phyloP scores from a whole-genome alignment of 2,888 invertebrate genomes.

The Sphaerophoria rueppellii region DNA sequence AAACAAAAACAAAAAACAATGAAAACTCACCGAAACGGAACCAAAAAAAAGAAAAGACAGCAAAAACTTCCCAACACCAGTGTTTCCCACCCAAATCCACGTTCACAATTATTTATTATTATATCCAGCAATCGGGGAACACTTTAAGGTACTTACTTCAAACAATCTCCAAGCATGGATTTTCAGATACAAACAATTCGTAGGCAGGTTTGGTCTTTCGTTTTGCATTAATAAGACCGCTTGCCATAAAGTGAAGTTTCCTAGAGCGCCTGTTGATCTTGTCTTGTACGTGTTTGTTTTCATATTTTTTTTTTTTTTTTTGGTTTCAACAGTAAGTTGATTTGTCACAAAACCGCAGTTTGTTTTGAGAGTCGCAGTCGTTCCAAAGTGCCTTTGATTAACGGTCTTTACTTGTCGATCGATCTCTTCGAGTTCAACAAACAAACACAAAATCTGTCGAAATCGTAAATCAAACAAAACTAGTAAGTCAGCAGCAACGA shows the following conservation, averaged over 20 bases:
- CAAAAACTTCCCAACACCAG: slow-evolving; percentile 63
- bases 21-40: slow-evolving; percentile 60
- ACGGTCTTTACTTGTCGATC: slow-evolving; percentile 21
- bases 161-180: slow-evolving; percentile 59
- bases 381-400: slow-evolving; percentile 51
- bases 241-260: slow-evolving; percentile 74
- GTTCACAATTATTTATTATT: neutral
- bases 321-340: slow-evolving; percentile 13
- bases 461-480: slow-evolving; percentile 33
- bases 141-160: slow-evolving; percentile 38
- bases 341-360: slow-evolving; percentile 51
- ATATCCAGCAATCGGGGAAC: slow-evolving; percentile 21
- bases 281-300: slow-evolving; percentile 3
- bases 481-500: slow-evolving; percentile 17
- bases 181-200: slow-evolving; percentile 63
- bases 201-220: slow-evolving; percentile 76
- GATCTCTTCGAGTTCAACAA: slow-evolving; percentile 38
- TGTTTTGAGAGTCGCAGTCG: neutral
- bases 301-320: slow-evolving; percentile 14
- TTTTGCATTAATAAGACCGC: slow-evolving; percentile 82
- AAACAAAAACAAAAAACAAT: neutral
- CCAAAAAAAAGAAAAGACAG: slow-evolving; percentile 7
- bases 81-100: slow-evolving; percentile 69
- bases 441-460: slow-evolving; percentile 56
- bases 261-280: slow-evolving; percentile 12